Conservation (phyloP, 2,888 invertebrate species). For the Lycaena phlaeas region DNA sequence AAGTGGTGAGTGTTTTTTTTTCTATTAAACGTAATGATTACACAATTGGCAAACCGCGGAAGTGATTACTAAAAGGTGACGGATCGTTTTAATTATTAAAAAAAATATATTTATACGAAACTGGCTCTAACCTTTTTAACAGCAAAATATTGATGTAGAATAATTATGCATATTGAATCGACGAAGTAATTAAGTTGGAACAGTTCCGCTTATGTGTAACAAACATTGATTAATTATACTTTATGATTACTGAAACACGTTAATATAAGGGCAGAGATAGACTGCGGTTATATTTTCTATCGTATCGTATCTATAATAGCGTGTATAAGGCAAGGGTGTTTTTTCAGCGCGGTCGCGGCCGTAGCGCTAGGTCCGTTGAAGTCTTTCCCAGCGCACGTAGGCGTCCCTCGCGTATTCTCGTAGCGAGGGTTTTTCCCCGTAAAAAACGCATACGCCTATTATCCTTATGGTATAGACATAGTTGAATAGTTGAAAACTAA, state of each 20-base stretch:
- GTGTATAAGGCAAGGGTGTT: no score
- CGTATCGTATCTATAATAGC: no score
- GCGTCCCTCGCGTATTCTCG: background rate
- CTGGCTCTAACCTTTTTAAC: background rate
- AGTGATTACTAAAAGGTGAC: constrained; percentile 1
- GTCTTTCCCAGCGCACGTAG: constrained; percentile 41
- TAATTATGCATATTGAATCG: background rate
- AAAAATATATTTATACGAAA: no score
- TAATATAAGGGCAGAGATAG: no score
- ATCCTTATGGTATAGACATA: no score
- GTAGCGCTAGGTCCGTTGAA: constrained; percentile 51
- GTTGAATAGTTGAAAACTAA: no score
- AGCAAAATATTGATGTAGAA: background rate
- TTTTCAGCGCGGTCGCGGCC: no score
- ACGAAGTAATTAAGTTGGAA: background rate
- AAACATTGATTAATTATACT: background rate
- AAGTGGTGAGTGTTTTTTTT: constrained; percentile 50
- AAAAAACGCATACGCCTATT: no score
- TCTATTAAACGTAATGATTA: constrained; percentile 34
- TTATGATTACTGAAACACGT: background rate
- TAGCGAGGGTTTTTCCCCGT: background rate
- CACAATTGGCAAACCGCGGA: constrained; percentile 16
- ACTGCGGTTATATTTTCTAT: no score
- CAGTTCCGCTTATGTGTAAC: background rate
- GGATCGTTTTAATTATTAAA: no score